Percentiles rank a stretch among this genome's conserved stretches.
phyloP scores from a whole-genome alignment of 2,888 invertebrate species.

The Ophonus ardosiacus region DNA sequence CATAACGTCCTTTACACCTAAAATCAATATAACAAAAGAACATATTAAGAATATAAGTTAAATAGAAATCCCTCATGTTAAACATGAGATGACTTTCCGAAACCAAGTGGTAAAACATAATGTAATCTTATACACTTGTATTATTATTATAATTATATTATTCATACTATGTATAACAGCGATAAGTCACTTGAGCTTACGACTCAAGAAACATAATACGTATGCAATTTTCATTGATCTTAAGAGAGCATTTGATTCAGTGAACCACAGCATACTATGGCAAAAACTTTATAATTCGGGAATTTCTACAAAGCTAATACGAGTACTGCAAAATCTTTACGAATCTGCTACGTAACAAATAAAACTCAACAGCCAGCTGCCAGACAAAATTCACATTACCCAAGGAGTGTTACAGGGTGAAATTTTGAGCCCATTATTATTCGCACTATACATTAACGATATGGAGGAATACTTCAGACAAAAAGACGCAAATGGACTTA shows the following conservation, averaged over 20 bases:
- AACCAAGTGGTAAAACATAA: too few species aligned
- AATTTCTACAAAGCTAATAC: not conserved
- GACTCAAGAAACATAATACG: too few species aligned
- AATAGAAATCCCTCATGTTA: too few species aligned
- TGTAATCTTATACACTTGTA: too few species aligned
- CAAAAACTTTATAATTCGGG: not conserved
- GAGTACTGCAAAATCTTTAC: not conserved
- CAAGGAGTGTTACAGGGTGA: conserved; percentile 15
- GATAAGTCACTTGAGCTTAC: too few species aligned
- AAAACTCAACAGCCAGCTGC: not conserved
- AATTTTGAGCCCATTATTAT: not conserved
- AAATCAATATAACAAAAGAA: too few species aligned
- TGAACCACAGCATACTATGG: not conserved
- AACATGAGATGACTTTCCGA: too few species aligned
- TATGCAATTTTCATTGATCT: conserved; percentile 11
- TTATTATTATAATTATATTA: too few species aligned
- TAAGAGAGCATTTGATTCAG: not conserved
- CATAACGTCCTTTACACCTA: too few species aligned
- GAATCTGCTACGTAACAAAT: not conserved
- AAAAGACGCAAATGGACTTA: not conserved
- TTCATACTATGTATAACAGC: too few species aligned
- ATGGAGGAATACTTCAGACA: not conserved
- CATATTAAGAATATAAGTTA: too few species aligned
- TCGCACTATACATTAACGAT: conserved; percentile 1
- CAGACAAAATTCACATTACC: not conserved